Evolutionary conservation across 2,888 invertebrate genomes (phyloP), one percentile per base, ranked within the genome.

Genomic region (Ophonus ardosiacus): DNA sequence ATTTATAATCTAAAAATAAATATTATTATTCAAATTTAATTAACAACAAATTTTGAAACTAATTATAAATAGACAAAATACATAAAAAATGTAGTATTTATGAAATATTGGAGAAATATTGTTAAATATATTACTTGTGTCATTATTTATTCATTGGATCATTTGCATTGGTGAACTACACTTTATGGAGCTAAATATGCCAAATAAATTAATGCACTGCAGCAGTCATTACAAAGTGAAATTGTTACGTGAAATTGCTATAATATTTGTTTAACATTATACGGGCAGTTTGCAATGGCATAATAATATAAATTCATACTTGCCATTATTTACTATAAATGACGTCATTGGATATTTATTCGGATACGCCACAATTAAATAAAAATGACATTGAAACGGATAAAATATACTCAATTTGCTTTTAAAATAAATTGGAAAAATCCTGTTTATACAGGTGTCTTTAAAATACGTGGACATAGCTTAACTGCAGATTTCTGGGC

Each of bases 61-160:
- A 38, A 68, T 68, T 68, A 68, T 68, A 68, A 38, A 38, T 68
- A 68, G 38, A 68, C 15, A 68, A 31, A 63, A 63, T 18, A 13
- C 38, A 15, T 31, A 68, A 68, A 38, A n/a, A 38, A n/a, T 68
- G 6, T 7, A 3, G 31, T 38, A 15, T 15, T 38, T 68, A 13
- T 38, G n/a, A 38, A 38, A 68, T 68, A 7, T n/a, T 1, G 13
- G 13, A 7, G 6, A 31, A 65, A 31, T 65, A 65, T 65, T 31
- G 68, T 63, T 24, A 21, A 63, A n/a, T 18, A 63, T 24, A 63
- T 51, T 51, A 51, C 10, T 51, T 51, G 43, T 13, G 13, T 51
- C 43, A 51, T 10, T 51, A 51, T 51, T 51, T 51, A 51, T 51
- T 51, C 13, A 51, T 51, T 51, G 43, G 10, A 13, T 51, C 43